Evolutionary conservation across 2,888 invertebrate genomes (phyloP).

Genomic region (Vanessa cardui): DNA sequence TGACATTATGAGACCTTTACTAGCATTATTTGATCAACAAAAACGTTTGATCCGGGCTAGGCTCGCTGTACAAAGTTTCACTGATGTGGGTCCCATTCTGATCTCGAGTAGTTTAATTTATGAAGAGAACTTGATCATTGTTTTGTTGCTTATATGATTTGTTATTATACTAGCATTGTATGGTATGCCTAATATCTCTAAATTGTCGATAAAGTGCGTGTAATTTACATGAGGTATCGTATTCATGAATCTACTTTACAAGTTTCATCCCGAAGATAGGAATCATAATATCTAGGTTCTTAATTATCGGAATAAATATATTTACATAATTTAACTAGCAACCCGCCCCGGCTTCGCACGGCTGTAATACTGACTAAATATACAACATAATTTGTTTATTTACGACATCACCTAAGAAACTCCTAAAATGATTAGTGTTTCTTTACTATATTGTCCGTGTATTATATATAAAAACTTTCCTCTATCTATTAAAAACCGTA

Average conservation of each 20-base stretch:
- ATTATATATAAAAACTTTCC: too few species aligned
- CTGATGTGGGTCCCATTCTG: conserved; percentile 57
- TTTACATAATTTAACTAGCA: too few species aligned
- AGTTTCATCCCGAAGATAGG: too few species aligned
- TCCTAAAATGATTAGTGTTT: too few species aligned
- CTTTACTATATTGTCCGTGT: too few species aligned
- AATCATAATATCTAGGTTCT: too few species aligned
- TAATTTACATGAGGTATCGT: background rate
- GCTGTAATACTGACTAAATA: too few species aligned
- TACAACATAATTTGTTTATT: too few species aligned
- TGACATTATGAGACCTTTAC: conserved; percentile 1
- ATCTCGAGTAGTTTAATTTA: conserved; percentile 56
- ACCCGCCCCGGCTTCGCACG: too few species aligned
- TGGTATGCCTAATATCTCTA: conserved; percentile 5
- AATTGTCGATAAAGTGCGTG: conserved; percentile 1
- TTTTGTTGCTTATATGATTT: conserved; percentile 46
- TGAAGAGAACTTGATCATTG: conserved; percentile 42
- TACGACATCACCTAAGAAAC: too few species aligned
- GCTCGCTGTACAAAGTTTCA: conserved; percentile 50
- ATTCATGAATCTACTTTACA: background rate
- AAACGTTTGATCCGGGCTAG: conserved; percentile 54
- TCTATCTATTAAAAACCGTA: too few species aligned
- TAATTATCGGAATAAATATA: too few species aligned
- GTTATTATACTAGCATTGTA: conserved; percentile 10
- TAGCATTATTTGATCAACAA: conserved; percentile 38